Evolutionary conservation across 2,797 vertebrate species (phyloP).

Genomic region (Characodon lateralis): DNA sequence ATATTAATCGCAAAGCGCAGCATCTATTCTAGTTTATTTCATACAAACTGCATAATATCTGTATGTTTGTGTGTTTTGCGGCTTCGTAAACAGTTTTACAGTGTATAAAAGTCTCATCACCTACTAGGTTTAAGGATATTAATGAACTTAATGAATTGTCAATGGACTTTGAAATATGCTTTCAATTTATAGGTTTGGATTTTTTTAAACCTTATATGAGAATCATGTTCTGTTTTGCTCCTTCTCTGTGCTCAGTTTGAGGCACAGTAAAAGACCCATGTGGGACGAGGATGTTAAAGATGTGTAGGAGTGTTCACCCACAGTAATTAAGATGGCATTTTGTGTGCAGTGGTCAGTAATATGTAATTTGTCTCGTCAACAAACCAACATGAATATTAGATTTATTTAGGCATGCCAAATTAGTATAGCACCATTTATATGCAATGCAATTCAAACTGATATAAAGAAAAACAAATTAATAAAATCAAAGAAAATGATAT

Average conservation of each 20-base stretch:
- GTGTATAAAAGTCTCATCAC: not conserved
- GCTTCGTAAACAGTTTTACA: slow-evolving; percentile 1
- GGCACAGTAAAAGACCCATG: slow-evolving; percentile 10
- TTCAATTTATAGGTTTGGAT: not conserved
- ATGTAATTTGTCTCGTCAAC: slow-evolving; percentile 55
- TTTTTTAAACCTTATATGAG: slow-evolving; percentile 1
- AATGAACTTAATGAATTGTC: slow-evolving; percentile 3
- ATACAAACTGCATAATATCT: too few relatives aligned
- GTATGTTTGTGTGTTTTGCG: not conserved
- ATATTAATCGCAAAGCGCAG: not conserved
- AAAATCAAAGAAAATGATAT: not conserved
- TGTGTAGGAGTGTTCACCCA: slow-evolving; percentile 27
- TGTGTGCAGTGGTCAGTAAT: slow-evolving; percentile 43
- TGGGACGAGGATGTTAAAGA: slow-evolving; percentile 21
- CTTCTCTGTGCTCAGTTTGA: slow-evolving; percentile 1
- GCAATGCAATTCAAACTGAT: not conserved
- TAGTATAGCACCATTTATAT: not conserved
- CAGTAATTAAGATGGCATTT: slow-evolving; percentile 51
- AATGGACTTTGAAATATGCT: not conserved
- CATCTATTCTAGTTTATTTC: not conserved
- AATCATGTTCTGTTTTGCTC: slow-evolving; percentile 5
- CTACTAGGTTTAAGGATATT: not conserved
- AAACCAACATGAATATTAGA: slow-evolving; percentile 28
- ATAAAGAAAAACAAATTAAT: not conserved
- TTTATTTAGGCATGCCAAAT: slow-evolving; percentile 12